phyloP scores from a whole-genome alignment of 2,888 invertebrate genomes.

The Nemurella pictetii region DNA sequence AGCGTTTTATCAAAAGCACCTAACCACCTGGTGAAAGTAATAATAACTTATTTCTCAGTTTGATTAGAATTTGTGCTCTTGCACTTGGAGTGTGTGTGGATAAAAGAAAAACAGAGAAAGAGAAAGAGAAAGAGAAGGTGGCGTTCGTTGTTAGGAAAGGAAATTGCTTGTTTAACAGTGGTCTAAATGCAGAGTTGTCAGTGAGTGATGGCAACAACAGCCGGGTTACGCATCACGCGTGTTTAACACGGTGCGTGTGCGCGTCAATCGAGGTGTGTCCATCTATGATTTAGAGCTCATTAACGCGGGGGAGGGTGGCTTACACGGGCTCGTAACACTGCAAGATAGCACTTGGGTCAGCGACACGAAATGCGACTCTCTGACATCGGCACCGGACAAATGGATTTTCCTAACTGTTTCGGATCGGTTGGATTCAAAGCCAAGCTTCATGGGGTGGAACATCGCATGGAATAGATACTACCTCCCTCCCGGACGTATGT shows the following conservation, averaged over 20 bases:
- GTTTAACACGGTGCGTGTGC: neutral
- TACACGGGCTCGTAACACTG: neutral
- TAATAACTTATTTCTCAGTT: neutral
- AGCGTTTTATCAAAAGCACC: neutral
- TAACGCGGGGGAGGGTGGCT: conserved; percentile 1
- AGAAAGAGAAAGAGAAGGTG: no score
- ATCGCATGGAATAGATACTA: no score
- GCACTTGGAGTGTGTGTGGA: neutral
- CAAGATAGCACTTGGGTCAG: neutral
- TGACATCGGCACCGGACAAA: no score
- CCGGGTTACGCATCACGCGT: neutral
- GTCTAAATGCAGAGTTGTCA: neutral
- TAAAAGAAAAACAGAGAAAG: no score
- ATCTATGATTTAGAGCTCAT: conserved; percentile 20
- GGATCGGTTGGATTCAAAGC: no score
- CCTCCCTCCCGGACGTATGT: no score
- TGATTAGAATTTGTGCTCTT: neutral
- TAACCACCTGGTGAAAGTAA: neutral
- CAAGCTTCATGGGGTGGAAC: no score
- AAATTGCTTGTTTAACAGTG: neutral
- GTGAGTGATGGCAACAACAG: neutral
- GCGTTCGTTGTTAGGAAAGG: no score
- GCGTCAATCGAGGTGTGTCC: conserved; percentile 5
- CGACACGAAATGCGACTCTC: no score
- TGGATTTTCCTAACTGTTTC: no score